Base-by-base conservation (phyloP, 2,888 invertebrate species). In the Mantis religiosa region DNA sequence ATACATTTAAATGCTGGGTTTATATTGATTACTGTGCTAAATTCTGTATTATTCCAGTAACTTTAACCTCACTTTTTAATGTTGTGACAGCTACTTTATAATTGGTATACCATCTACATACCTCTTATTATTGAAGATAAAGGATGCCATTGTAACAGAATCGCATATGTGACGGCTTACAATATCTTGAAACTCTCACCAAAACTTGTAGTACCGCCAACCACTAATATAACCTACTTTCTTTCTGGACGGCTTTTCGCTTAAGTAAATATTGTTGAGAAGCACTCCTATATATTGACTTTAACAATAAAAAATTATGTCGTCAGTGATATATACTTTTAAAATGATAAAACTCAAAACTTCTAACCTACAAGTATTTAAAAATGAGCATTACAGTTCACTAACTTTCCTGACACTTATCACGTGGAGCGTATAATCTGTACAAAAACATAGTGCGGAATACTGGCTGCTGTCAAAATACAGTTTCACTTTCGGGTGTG, bases 121-220 rank as follows among this genome's bases (percentile, higher is more conserved):
- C 87, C 87, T 87, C 25, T 87, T 87, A 82, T 87, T 87, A 28
- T 82, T 87, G 82, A 87, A 30, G 14, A 87, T 87, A 30, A 87
- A 87, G 87, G 87, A 87, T 28, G 81, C 87, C 87, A 87, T 87
- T 28, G n/a, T 28, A n/a, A 7, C 30, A 82, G 25, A 81, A 87
- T 82, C 34, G 47, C 87, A 82, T 81, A 82, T 82, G 54, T 41
- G 25, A 71, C 15, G 20, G 54, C 54, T 71, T 25, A 15, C 20
- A 20, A 71, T 71, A 71, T 71, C 15, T 20, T 71, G 25, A 71
- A 71, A 71, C 54, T 71, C 54, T 71, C 54, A 71, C 54, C 6
- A 71, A 71, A 71, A 71, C 54, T 71, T 20, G 54, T 20, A 71
- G 54, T 15, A 71, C 54, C 20, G 54, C 25, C 20, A 71, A 25